Evolutionary conservation across 2,113 vertebrate species (phyloP).

Genomic region (Anas platyrhynchos): DNA sequence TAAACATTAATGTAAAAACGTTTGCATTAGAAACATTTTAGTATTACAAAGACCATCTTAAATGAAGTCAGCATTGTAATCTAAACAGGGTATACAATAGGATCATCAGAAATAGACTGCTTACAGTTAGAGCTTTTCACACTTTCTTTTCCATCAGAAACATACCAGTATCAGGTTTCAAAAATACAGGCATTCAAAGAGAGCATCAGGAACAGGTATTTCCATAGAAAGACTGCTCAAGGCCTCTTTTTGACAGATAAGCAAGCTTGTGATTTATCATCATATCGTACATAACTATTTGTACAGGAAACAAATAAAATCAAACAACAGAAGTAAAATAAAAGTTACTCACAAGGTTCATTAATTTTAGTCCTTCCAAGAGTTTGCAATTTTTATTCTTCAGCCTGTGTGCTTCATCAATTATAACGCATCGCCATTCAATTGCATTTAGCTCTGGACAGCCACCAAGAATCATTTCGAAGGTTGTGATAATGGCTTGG

Average conservation of each 20-base stretch:
- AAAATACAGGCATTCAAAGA: neutral
- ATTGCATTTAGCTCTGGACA: slow-evolving; percentile 97
- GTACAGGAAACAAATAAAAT: neutral
- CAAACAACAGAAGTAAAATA: neutral
- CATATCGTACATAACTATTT: neutral
- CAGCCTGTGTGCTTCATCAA: slow-evolving; percentile 96
- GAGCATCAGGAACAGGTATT: neutral
- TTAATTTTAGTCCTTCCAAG: slow-evolving; percentile 96
- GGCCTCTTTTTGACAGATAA: neutral
- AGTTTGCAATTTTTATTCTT: slow-evolving; percentile 99
- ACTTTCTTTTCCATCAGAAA: neutral
- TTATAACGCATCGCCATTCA: slow-evolving; percentile 97
- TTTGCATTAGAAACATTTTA: neutral
- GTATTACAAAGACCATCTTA: neutral
- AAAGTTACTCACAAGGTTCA: slow-evolving; percentile 87
- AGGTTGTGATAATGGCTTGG: slow-evolving; percentile 96
- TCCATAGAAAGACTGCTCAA: neutral
- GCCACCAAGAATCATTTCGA: slow-evolving; percentile 98
- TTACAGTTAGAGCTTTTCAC: neutral
- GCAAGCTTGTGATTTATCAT: neutral
- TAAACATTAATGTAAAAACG: neutral
- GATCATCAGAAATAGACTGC: neutral
- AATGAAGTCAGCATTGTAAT: neutral
- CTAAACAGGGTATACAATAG: neutral
- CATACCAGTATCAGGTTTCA: neutral